phyloP scores from a whole-genome alignment of 2,113 vertebrate species.

The Syngnathus floridae region DNA sequence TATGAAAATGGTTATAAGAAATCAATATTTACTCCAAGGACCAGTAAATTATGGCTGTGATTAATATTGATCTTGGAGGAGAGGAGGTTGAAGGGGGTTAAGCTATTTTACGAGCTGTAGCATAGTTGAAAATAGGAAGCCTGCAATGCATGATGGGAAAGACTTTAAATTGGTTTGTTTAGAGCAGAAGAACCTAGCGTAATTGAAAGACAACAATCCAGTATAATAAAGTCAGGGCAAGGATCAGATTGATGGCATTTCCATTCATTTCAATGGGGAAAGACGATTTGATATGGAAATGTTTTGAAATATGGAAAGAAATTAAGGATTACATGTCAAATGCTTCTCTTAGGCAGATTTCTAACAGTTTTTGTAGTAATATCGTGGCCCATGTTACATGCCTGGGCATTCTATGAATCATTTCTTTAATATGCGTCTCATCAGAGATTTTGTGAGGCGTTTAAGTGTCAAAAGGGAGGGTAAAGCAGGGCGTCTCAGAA shows the following conservation, averaged over 20 bases:
- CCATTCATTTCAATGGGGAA: too few relatives aligned
- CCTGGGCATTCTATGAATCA: neutral
- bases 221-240: too few relatives aligned
- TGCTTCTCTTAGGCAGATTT: too few relatives aligned
- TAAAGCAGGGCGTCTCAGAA: constrained; percentile 33
- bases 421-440: constrained; percentile 4
- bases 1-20: constrained; percentile 36
- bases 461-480: constrained; percentile 7
- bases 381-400: neutral
- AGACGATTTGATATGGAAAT: too few relatives aligned
- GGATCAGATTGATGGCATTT: too few relatives aligned
- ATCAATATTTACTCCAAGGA: constrained; percentile 16
- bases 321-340: too few relatives aligned
- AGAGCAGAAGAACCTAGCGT: too few relatives aligned
- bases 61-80: constrained; percentile 41
- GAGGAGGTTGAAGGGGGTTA: neutral
- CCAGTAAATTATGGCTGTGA: constrained; percentile 30
- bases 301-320: too few relatives aligned
- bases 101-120: neutral
- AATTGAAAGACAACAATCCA: too few relatives aligned
- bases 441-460: constrained; percentile 19
- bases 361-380: neutral
- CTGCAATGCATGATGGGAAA: neutral
- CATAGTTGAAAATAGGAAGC: neutral
- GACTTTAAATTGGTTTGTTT: neutral